Conservation (phyloP, 1,140 invertebrate species). For the Penaeus chinensis region DNA sequence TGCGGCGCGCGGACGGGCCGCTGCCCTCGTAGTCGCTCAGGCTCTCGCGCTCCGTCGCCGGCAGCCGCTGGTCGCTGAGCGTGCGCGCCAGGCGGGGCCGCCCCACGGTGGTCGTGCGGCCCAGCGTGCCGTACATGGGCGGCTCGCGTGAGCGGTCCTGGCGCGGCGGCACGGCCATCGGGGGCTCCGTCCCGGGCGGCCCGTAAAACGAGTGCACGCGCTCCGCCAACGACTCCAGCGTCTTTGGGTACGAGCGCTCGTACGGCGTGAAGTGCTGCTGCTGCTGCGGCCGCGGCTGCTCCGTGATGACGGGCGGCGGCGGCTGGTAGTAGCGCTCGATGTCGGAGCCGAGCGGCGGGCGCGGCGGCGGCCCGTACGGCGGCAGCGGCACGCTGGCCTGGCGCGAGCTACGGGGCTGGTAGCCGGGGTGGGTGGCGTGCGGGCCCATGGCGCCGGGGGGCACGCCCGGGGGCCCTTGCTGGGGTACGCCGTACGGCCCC, state of each 20-base stretch:
- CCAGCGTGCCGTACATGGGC: constrained; percentile 60
- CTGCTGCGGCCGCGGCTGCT: constrained; percentile 75
- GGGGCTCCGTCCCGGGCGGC: constrained; percentile 74
- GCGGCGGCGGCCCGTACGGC: constrained; percentile 42
- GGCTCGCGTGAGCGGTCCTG: constrained; percentile 76
- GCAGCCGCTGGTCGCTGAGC: constrained; percentile 67
- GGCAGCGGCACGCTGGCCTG: constrained; percentile 35
- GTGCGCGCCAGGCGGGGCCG: constrained; percentile 67
- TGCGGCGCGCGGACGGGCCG: constrained; percentile 47
- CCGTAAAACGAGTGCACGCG: constrained; percentile 80
- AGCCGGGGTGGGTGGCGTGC: constrained; percentile 61
- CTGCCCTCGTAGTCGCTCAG: constrained; percentile 64
- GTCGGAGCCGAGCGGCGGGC: constrained; percentile 49
- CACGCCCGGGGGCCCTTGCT: constrained; percentile 37
- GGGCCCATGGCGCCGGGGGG: constrained; percentile 45
- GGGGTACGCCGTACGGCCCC: constrained; percentile 58
- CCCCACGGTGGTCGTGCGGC: constrained; percentile 70
- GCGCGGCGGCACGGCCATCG: constrained; percentile 72
- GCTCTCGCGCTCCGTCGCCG: constrained; percentile 61
- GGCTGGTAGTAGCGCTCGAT: constrained; percentile 74
- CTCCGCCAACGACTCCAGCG: constrained; percentile 87
- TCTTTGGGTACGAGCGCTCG: constrained; percentile 70
- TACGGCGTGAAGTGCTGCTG: constrained; percentile 61
- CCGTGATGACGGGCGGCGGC: constrained; percentile 84
- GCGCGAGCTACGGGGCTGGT: constrained; percentile 52